Evolutionary conservation across 2,888 invertebrate genomes (phyloP), one percentile per base, ranked within the genome.

Genomic region (Nomada goodeniana): DNA sequence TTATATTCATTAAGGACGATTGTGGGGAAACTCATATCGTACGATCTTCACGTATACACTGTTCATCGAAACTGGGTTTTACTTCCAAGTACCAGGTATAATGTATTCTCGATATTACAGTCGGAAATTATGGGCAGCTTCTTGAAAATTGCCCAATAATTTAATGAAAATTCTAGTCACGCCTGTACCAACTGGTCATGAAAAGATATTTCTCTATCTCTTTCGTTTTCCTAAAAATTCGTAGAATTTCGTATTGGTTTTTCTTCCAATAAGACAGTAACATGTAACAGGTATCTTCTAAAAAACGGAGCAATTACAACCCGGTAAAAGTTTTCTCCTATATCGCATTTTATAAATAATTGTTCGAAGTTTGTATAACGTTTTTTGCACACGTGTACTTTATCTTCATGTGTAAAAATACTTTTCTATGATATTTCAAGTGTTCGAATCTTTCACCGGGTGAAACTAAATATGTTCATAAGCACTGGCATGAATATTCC

Each of bases 141-240:
- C 53, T 18, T 65, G 59, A 42, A 55, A 69, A 73, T 79, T 53
- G 69, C 18, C 50, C 72, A 81, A 73, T 81, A 81, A 79, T 81
- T 78, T 79, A 53, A 79, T 60, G 11, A n/a, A 79, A 73, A 79
- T 79, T 79, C 73, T 1, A 36, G 26, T 73, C 81, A 81, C 80
- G 81, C 73, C 10, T 52, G 73, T 72, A 44, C 44, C 71, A 57
- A 52, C 57, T 42, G 52, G n/a, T 55, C 70, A 23, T 47, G 29
- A 11, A 68, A 53, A 64, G 53, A 81, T 78, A 65, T 70, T 70
- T 73, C 42, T 53, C 64, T 57, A 50, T 74, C 55, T 74, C 50
- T 52, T 44, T 72, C 57, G 15, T 10, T 26, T 23, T 11, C 4
- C 15, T 23, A n/a, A 44, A 47, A 52, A 42, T 44, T 29, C 15